Evolutionary conservation across 2,797 vertebrate genomes (phyloP), one percentile per base, ranked within the genome.

Genomic region (Graptemys geographica): DNA sequence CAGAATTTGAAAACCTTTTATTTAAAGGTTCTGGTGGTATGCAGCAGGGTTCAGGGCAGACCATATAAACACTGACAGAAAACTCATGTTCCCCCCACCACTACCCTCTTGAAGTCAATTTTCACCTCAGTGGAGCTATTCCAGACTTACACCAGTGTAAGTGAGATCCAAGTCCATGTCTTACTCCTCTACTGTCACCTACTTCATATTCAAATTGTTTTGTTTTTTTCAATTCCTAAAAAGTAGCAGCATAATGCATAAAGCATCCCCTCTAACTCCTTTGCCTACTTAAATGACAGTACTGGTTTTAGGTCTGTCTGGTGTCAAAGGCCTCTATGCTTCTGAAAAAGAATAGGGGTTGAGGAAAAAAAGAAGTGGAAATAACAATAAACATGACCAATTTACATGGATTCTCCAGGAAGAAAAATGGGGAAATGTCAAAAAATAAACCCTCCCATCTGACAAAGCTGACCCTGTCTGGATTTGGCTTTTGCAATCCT

Each of bases 401-500:
- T 19, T 56, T 5, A 12, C 76, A 82, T 1, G 44, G 90, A 83
- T 21, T 52, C 86, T 89, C 78, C 5, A 27, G 28, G 23, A 49
- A 81, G 82, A 47, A 94, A 88, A 83, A 31, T 1, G 41, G 57
- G 37, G 28, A 76, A 62, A 1, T 11, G 2, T 28, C 37, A n/a
- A 2, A n/a, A 33, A 59, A 83, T 59, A 41, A 72, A 41, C 56
- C 37, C 31, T 93, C 37, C 89, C 49, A 8, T 11, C 1, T 51
- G 62, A 62, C 89, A 41, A 79, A 92, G 90, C 62, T 65, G 56
- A 92, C 88, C 89, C 89, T 82, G 89, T 79, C 81, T 90, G 94
- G 95, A 83, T 87, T 86, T 21, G 12, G 85, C 79, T 92, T 83
- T 79, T 84, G 74, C 56, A 87, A 93, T 82, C 81, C 93, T 95